These are phyloP conservation scores for Dugesia japonica DNA, from an alignment of 2,888 invertebrate species.

Conservation along the genomic window DNA sequence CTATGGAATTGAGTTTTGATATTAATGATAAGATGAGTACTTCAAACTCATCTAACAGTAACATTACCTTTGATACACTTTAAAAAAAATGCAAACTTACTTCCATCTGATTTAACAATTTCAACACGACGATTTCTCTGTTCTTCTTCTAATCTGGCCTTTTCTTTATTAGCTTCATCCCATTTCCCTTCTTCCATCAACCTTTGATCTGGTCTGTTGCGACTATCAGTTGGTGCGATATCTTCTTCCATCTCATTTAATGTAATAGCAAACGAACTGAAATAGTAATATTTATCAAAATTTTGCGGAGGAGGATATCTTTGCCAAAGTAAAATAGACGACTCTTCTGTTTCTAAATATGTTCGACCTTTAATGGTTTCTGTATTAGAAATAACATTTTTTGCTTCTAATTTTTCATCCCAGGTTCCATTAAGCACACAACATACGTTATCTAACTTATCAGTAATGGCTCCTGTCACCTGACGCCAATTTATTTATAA, in stretches of 20 bases:
- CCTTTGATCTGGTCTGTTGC: slow-evolving; percentile 81
- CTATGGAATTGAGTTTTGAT: too few relatives aligned
- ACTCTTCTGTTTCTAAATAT: slow-evolving; percentile 44
- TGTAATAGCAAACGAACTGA: slow-evolving; percentile 82
- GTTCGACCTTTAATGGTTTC: slow-evolving; percentile 63
- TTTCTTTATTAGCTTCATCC: slow-evolving; percentile 63
- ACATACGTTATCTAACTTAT: slow-evolving; percentile 52
- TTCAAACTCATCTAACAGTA: too few relatives aligned
- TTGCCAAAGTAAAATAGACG: slow-evolving; percentile 70
- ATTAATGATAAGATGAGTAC: too few relatives aligned
- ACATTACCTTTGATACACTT: too few relatives aligned
- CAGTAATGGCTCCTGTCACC: slow-evolving; percentile 59
- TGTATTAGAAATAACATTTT: slow-evolving; percentile 48
- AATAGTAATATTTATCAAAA: slow-evolving; percentile 66
- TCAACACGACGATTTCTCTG: background rate
- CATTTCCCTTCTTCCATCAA: slow-evolving; percentile 67
- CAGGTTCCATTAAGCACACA: slow-evolving; percentile 69
- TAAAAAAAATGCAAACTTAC: too few relatives aligned
- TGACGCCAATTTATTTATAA: too few relatives aligned
- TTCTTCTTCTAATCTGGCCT: slow-evolving; percentile 57
- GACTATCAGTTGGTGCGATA: slow-evolving; percentile 82
- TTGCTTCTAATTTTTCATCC: slow-evolving; percentile 44
- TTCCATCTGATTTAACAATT: background rate
- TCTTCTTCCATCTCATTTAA: slow-evolving; percentile 80
- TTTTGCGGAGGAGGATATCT: slow-evolving; percentile 50